These are phyloP conservation scores for Cyphomyrus discorhynchus DNA, from an alignment of 2,113 vertebrate species.

Conservation along the genomic window DNA sequence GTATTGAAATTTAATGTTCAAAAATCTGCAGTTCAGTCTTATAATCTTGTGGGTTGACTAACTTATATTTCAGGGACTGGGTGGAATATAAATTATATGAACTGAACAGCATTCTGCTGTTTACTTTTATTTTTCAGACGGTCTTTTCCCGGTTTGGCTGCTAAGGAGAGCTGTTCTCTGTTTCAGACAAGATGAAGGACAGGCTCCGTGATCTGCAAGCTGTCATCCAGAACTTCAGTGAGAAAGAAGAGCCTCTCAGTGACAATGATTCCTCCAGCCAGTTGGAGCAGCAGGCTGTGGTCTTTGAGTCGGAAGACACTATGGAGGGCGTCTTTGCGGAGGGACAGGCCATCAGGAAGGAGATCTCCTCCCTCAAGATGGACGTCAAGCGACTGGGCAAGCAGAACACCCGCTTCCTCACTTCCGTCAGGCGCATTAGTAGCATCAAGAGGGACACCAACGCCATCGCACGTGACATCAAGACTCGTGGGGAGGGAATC, in stretches of 20 bases:
- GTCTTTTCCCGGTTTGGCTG: not conserved
- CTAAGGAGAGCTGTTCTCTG: not conserved
- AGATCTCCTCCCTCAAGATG: conserved; percentile 64
- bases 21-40: not conserved
- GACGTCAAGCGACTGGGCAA: conserved; percentile 83
- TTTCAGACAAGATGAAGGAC: conserved; percentile 81
- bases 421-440: conserved; percentile 87
- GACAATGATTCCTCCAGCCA: conserved; percentile 35
- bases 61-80: not conserved
- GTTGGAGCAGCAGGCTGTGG: conserved; percentile 47
- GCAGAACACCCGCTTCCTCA: conserved; percentile 88
- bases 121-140: not conserved
- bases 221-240: conserved; percentile 47
- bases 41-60: not conserved
- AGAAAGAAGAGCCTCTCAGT: conserved; percentile 21
- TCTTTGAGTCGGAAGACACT: conserved; percentile 76
- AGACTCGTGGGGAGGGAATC: conserved; percentile 71
- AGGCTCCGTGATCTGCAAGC: conserved; percentile 70
- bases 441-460: conserved; percentile 94
- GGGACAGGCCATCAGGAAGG: conserved; percentile 69
- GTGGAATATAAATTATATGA: not conserved
- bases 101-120: not conserved
- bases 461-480: conserved; percentile 83
- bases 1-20: not conserved
- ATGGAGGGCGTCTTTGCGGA: conserved; percentile 73